Evolutionary conservation across 2,113 vertebrate genomes (phyloP), one percentile per base, ranked within the genome.

Genomic region (Heteronetta atricapilla): DNA sequence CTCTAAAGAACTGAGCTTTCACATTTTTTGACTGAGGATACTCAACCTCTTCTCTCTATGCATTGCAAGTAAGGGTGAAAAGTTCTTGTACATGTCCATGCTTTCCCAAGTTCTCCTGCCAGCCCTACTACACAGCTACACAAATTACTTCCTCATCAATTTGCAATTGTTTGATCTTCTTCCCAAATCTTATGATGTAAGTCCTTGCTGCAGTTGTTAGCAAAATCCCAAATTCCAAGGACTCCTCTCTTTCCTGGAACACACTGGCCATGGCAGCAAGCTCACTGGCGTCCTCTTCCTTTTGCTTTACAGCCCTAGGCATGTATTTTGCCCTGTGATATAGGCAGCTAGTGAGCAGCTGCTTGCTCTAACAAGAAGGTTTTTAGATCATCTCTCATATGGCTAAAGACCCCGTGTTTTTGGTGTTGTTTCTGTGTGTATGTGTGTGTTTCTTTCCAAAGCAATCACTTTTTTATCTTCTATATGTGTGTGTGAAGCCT

Each of bases 401-500:
- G 20, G 26, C 66, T 82, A 14, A 6, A 40, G 34, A 42, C 10
- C 13, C 13, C 20, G 8, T 17, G 88, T 67, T 88, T 14, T n/a
- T 59, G 29, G n/a, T 36, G 36, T 60, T 60, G n/a, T 23, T 60
- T 34, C 34, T 13, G 33, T 34, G 10, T 34, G 33, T 34, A 7
- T 34, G 14, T 17, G 23, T 46, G 46, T 48, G 22, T 25, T 62
- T 76, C 46, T 28, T 4, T 26, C n/a, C 17, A 28, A 20, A 63
- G 20, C 4, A 6, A 18, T 36, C 0, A 22, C 13, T 69, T 79
- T 12, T 55, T 68, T 36, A 50, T 40, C 16, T 42, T 4, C 13
- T n/a, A 8, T 11, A 2, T 25, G 16, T 5, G 3, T 44, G 33
- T 0, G 0, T 36, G 10, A 72, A 59, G 40, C 23, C 42, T 75